A percentile compares a stretch with the other conserved stretches of the same genome.
phyloP scores from a whole-genome alignment of 37 sponge, comb jelly and placozoan species.

The Axinella damicornis region DNA sequence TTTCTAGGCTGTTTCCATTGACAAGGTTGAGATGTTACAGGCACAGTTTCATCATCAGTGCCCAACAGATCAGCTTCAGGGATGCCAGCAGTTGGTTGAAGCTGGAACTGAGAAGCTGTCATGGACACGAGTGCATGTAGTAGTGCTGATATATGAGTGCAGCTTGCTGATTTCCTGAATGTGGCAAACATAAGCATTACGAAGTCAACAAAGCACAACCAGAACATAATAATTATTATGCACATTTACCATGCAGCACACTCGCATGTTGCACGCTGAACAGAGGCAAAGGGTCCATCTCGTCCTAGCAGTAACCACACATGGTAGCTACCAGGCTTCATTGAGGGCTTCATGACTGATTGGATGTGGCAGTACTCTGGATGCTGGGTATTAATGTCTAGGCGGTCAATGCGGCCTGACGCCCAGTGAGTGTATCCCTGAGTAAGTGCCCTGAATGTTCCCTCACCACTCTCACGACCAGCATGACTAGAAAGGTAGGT shows the following conservation, averaged over 20 bases:
- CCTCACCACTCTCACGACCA: too few relatives aligned
- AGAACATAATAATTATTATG: too few relatives aligned
- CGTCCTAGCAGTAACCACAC: not conserved
- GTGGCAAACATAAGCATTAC: too few relatives aligned
- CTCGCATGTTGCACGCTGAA: constrained; percentile 59
- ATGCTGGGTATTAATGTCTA: constrained; percentile 18
- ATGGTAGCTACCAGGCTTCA: constrained; percentile 26
- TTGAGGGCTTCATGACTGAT: constrained; percentile 23
- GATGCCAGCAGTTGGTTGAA: not conserved
- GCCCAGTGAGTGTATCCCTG: constrained; percentile 29
- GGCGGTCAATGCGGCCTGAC: constrained; percentile 7
- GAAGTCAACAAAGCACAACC: too few relatives aligned
- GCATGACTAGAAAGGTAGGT: not conserved
- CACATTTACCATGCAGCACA: constrained; percentile 81
- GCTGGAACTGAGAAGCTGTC: too few relatives aligned
- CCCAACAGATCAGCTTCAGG: not conserved
- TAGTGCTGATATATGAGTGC: constrained; percentile 72
- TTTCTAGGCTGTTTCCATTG: constrained; percentile 66
- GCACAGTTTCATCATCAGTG: constrained; percentile 30
- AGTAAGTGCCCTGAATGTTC: constrained; percentile 3
- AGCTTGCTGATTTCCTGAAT: constrained; percentile 61
- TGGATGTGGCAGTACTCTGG: constrained; percentile 5
- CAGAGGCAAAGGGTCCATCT: not conserved
- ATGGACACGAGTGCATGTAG: constrained; percentile 58
- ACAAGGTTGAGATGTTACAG: constrained; percentile 65